phyloP scores from a whole-genome alignment of 2,113 vertebrate species.

The Thalassarche chlororhynchos region DNA sequence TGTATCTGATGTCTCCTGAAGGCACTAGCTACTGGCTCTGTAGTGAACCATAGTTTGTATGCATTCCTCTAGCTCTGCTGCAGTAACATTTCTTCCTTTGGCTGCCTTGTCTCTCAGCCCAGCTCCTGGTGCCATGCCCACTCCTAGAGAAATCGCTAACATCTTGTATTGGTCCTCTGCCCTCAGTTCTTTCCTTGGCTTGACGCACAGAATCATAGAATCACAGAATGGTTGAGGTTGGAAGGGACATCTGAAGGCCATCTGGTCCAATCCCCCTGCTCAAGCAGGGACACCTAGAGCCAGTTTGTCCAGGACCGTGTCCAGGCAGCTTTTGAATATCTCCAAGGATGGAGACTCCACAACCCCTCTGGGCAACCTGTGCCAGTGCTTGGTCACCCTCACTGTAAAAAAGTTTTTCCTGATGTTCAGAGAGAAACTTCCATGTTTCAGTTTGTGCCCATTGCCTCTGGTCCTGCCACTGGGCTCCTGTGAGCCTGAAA shows the following conservation, averaged over 20 bases:
- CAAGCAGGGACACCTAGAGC: background rate
- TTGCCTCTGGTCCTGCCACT: too few relatives aligned
- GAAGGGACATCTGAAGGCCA: background rate
- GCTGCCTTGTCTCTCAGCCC: background rate
- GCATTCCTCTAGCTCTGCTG: background rate
- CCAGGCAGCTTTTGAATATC: background rate
- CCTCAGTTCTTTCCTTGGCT: background rate
- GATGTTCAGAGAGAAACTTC: background rate
- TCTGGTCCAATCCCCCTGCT: background rate
- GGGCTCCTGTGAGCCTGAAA: background rate
- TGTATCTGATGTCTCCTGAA: background rate
- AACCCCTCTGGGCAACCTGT: background rate
- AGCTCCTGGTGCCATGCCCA: background rate
- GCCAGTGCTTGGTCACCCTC: background rate
- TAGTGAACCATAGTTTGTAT: background rate
- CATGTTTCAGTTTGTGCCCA: fast-evolving
- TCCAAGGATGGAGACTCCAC: background rate
- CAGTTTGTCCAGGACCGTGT: background rate
- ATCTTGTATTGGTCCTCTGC: background rate
- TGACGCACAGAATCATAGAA: background rate
- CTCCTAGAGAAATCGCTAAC: background rate
- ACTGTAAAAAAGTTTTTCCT: background rate
- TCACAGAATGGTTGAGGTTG: background rate
- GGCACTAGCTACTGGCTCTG: background rate
- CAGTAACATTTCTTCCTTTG: background rate